Conservation (phyloP, 1,140 invertebrate species). For the Lineus longissimus region DNA sequence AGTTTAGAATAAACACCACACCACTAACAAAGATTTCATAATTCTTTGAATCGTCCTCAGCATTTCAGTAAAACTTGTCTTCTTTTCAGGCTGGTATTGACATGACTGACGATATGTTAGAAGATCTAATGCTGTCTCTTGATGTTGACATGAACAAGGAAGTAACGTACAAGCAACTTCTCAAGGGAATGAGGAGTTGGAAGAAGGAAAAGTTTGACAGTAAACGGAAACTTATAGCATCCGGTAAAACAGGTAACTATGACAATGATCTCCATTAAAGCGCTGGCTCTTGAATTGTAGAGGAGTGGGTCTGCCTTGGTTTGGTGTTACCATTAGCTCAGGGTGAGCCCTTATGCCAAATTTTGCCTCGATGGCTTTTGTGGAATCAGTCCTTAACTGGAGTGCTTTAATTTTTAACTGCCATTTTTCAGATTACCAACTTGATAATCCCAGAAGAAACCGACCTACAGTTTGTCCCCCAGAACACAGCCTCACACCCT, state of each 20-base stretch:
- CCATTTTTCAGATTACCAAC: not conserved
- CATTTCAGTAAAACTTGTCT: slow-evolving; percentile 4
- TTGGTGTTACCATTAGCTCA: too few species aligned
- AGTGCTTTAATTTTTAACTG: not conserved
- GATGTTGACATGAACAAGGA: slow-evolving; percentile 42
- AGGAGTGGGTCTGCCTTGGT: too few species aligned
- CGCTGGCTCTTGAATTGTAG: too few species aligned
- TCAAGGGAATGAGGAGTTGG: slow-evolving; percentile 36
- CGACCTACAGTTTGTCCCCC: too few species aligned
- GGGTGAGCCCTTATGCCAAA: too few species aligned
- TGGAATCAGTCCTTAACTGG: not conserved
- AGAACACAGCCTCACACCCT: too few species aligned
- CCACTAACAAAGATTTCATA: too few species aligned
- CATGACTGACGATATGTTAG: slow-evolving; percentile 37
- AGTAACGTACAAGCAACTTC: slow-evolving; percentile 43
- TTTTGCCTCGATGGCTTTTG: not conserved
- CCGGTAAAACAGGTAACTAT: not conserved
- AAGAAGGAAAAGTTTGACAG: slow-evolving; percentile 33
- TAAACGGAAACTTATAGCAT: not conserved
- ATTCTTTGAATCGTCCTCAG: too few species aligned
- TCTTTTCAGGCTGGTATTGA: slow-evolving; percentile 37
- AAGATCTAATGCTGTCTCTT: slow-evolving; percentile 44
- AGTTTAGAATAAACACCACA: too few species aligned
- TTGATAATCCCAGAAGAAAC: too few species aligned
- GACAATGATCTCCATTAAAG: not conserved